phyloP scores from a whole-genome alignment of 2,888 invertebrate genomes.

The Hoplodrina blanda region DNA sequence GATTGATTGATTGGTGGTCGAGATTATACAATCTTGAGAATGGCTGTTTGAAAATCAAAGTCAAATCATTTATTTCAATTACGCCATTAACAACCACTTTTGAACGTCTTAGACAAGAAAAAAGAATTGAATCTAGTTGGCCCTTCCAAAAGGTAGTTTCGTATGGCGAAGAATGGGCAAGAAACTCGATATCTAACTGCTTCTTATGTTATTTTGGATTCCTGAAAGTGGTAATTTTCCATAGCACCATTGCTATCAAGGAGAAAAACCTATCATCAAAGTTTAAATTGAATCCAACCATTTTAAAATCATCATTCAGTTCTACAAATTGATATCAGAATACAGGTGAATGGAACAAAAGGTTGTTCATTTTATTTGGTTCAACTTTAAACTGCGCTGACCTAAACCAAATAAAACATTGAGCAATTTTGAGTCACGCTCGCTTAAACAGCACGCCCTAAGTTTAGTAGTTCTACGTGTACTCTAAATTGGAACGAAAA shows the following conservation, averaged over 20 bases:
- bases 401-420: slow-evolving; percentile 46
- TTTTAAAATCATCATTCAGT: not conserved
- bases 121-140: too few relatives aligned
- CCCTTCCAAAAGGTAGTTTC: too few relatives aligned
- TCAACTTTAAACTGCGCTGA: slow-evolving; percentile 28
- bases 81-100: too few relatives aligned
- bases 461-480: slow-evolving; percentile 28
- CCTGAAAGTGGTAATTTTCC: too few relatives aligned
- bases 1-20: not conserved
- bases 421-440: slow-evolving; percentile 50
- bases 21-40: not conserved
- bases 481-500: not conserved
- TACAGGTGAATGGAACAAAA: slow-evolving; percentile 34
- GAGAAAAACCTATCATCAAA: too few relatives aligned
- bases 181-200: too few relatives aligned
- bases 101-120: too few relatives aligned
- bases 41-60: too few relatives aligned
- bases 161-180: too few relatives aligned
- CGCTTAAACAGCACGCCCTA: slow-evolving; percentile 40
- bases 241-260: too few relatives aligned
- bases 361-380: slow-evolving; percentile 5
- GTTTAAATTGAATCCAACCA: not conserved
- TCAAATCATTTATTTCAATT: too few relatives aligned
- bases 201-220: not conserved
- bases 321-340: slow-evolving; percentile 26